phyloP scores from a whole-genome alignment of 2,888 invertebrate genomes.

The Sarcophaga subvicina region DNA sequence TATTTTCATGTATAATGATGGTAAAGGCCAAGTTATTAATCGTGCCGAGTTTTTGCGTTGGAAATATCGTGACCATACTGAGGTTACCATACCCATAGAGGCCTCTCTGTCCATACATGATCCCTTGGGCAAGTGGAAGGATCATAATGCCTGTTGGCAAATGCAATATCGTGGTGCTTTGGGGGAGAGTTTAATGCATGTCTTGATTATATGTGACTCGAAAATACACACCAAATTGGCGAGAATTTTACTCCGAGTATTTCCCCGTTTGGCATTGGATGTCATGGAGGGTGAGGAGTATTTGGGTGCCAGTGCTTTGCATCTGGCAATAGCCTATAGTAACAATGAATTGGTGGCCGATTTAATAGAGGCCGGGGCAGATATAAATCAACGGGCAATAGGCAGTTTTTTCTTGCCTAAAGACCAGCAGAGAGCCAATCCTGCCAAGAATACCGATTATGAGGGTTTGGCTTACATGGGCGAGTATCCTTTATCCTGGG shows the following conservation, averaged over 20 bases:
- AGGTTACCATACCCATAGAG: slow-evolving; percentile 93
- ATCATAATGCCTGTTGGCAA: slow-evolving; percentile 98
- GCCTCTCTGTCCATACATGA: slow-evolving; percentile 92
- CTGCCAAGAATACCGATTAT: slow-evolving; percentile 93
- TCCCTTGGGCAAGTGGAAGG: slow-evolving; percentile 93
- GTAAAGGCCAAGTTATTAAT: slow-evolving; percentile 92
- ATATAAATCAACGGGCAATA: slow-evolving; percentile 95
- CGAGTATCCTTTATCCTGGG: slow-evolving; percentile 98
- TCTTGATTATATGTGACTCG: slow-evolving; percentile 96
- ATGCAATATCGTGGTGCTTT: slow-evolving; percentile 97
- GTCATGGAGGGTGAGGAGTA: slow-evolving; percentile 99
- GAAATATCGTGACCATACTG: slow-evolving; percentile 93
- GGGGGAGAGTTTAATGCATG: slow-evolving; percentile 96
- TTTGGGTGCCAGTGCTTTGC: slow-evolving; percentile 96
- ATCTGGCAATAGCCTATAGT: slow-evolving; percentile 97
- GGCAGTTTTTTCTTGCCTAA: slow-evolving; percentile 98
- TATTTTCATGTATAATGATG: slow-evolving; percentile 93
- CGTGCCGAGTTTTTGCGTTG: slow-evolving; percentile 93
- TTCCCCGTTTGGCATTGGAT: slow-evolving; percentile 94
- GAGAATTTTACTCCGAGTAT: slow-evolving; percentile 93
- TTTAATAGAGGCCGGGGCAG: slow-evolving; percentile 95
- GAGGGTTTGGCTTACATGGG: slow-evolving; percentile 98
- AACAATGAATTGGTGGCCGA: slow-evolving; percentile 97
- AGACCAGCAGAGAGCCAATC: slow-evolving; percentile 93
- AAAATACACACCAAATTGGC: slow-evolving; percentile 89